Conservation (phyloP, 1,140 invertebrate genomes). For the Zaprionus taronus region DNA sequence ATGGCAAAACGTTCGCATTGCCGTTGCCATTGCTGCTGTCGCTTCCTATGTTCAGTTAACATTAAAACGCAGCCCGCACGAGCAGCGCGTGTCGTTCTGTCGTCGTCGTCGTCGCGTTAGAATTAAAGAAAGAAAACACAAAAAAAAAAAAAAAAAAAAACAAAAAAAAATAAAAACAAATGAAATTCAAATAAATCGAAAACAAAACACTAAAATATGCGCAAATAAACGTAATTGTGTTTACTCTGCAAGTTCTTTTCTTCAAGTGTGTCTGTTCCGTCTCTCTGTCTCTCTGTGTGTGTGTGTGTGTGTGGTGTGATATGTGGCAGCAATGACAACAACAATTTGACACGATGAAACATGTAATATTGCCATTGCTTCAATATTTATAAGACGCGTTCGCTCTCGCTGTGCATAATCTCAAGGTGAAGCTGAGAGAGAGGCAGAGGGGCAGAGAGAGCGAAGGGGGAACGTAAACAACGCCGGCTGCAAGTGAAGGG, state of each 20-base stretch:
- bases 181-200: conserved; percentile 32
- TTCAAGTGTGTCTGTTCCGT: conserved; percentile 20
- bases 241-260: conserved; percentile 33
- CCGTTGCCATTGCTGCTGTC: conserved; percentile 41
- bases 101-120: conserved; percentile 46
- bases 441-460: neutral
- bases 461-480: conserved; percentile 1
- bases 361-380: conserved; percentile 39
- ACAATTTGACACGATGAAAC: conserved; percentile 39
- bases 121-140: conserved; percentile 27
- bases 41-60: conserved; percentile 71
- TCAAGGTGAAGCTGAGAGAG: conserved; percentile 39
- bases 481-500: conserved; percentile 7
- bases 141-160: conserved; percentile 19
- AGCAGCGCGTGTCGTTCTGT: conserved; percentile 44
- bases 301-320: conserved; percentile 14
- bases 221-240: conserved; percentile 52
- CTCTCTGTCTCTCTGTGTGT: neutral
- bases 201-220: conserved; percentile 42
- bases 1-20: conserved; percentile 62
- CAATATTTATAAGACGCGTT: conserved; percentile 40
- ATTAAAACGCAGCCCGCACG: conserved; percentile 72
- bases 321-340: conserved; percentile 1
- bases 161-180: conserved; percentile 26
- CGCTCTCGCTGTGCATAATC: conserved; percentile 36